Percentiles rank a stretch among this genome's conserved stretches.
phyloP scores from a whole-genome alignment of 2,113 vertebrate species.

The Mesoclemmys tuberculata region DNA sequence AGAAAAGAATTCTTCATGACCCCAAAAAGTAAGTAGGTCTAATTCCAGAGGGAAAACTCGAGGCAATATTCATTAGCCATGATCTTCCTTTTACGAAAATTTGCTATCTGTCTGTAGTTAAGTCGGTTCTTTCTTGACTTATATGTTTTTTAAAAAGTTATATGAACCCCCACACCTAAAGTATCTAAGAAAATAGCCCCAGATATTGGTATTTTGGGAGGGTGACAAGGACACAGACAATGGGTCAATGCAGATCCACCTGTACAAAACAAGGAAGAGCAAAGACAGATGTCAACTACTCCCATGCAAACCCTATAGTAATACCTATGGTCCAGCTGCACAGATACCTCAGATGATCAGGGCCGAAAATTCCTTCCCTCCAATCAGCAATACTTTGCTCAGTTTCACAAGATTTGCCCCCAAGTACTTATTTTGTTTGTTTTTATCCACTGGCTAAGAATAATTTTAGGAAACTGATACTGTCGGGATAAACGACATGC shows the following conservation, averaged over 20 bases:
- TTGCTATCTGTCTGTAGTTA: neutral
- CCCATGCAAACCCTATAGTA: neutral
- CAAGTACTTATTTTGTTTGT: neutral
- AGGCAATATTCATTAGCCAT: neutral
- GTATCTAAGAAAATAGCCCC: neutral
- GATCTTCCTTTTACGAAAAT: neutral
- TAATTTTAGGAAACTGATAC: neutral
- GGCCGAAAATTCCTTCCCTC: neutral
- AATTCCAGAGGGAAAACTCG: neutral
- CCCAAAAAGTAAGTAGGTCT: neutral
- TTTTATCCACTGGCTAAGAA: neutral
- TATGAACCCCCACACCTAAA: neutral
- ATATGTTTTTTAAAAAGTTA: neutral
- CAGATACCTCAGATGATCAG: neutral
- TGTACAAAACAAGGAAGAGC: neutral
- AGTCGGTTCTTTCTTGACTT: neutral
- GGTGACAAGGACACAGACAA: neutral
- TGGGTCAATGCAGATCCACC: rapidly evolving
- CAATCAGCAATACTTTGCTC: neutral
- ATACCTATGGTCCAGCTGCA: neutral
- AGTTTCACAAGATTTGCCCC: neutral
- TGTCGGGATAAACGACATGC: neutral
- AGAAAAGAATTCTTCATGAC: neutral
- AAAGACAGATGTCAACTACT: too few relatives aligned
- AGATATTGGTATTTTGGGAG: neutral